Base-by-base conservation (phyloP, 2,888 invertebrate species). In the Erebia palarica region DNA sequence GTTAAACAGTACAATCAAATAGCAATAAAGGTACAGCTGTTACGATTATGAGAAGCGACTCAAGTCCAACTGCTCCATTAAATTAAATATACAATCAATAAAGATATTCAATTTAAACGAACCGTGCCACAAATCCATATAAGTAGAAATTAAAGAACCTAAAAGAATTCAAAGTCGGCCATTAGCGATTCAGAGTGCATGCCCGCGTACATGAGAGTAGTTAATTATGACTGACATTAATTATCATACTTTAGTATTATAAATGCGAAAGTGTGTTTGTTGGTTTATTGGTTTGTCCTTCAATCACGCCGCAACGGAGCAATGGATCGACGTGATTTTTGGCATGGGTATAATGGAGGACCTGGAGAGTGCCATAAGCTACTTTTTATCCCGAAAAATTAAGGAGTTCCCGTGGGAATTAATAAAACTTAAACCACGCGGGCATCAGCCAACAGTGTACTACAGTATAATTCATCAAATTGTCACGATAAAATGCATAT, bases 161-260 rank as follows among this genome's bases (percentile, higher is more conserved):
- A 53, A 57, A 49, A 10, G 68, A 68, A 63, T 65, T 60, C 65
- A 66, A 21, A 66, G 57, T 7, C 49, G 55, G 11, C 49, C 18
- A 65, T 68, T 63, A 36, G 36, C 65, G 58, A 68, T 70, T 61
- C 70, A 27, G 14, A 61, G 65, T 66, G 60, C 51, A 44, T 10
- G 61, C 42, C 59, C 64, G 53, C 57, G 47, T 18, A 36, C 36
- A 36, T 36, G 36, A 27, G 59, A 49, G 14, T 55, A 36, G 51
- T 55, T 68, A 61, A 61, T 67, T 51, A 61, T 68, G 53, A 69
- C 65, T 60, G 55, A 69, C 67, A 65, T 74, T 69, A 36, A 36
- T 36, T 7, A 27, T 27, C 44, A 69, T 57, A 47, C n/a, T n/a
- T n/a, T n/a, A n/a, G n/a, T n/a, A n/a, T n/a, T n/a, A n/a, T n/a